These are phyloP conservation scores for Gobionotothen gibberifrons DNA, from an alignment of 2,797 vertebrate genomes.

Conservation along the genomic window DNA sequence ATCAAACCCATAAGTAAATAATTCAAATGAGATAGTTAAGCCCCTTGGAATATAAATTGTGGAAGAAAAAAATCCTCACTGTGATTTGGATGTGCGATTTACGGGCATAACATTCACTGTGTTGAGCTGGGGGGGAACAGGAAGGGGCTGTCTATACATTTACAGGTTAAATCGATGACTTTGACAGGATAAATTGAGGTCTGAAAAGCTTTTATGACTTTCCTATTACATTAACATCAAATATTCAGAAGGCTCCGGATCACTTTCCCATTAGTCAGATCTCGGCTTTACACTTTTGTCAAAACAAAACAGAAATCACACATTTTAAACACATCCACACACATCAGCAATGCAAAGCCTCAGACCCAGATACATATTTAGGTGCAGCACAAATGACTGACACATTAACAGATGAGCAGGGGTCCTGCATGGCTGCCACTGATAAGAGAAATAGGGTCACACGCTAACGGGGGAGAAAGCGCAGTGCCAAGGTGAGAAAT, in stretches of 20 bases:
- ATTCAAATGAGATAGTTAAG: slow-evolving; percentile 84
- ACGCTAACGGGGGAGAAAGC: slow-evolving; percentile 74
- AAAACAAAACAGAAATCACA: slow-evolving; percentile 54
- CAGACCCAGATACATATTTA: slow-evolving; percentile 36
- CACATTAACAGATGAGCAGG: slow-evolving; percentile 63
- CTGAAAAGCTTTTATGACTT: slow-evolving; percentile 79
- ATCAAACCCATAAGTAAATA: slow-evolving; percentile 82
- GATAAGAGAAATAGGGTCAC: slow-evolving; percentile 83
- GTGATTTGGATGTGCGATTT: slow-evolving; percentile 67
- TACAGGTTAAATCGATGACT: slow-evolving; percentile 76
- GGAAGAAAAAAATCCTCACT: slow-evolving; percentile 55
- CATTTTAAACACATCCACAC: not conserved
- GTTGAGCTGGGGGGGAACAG: slow-evolving; percentile 43
- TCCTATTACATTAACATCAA: slow-evolving; percentile 79
- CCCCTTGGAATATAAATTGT: slow-evolving; percentile 77
- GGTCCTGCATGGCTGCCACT: slow-evolving; percentile 75
- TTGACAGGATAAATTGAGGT: slow-evolving; percentile 77
- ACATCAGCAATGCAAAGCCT: slow-evolving; percentile 2
- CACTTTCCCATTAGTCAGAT: slow-evolving; percentile 64
- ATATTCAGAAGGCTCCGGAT: slow-evolving; percentile 75
- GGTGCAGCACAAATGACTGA: slow-evolving; percentile 52
- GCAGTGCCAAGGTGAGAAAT: slow-evolving; percentile 76
- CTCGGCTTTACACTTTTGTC: slow-evolving; percentile 39
- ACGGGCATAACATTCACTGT: slow-evolving; percentile 49
- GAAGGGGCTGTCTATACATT: slow-evolving; percentile 65